These are phyloP conservation scores for Phrixothrix hirtus DNA, from an alignment of 2,888 invertebrate genomes.

Conservation along the genomic window DNA sequence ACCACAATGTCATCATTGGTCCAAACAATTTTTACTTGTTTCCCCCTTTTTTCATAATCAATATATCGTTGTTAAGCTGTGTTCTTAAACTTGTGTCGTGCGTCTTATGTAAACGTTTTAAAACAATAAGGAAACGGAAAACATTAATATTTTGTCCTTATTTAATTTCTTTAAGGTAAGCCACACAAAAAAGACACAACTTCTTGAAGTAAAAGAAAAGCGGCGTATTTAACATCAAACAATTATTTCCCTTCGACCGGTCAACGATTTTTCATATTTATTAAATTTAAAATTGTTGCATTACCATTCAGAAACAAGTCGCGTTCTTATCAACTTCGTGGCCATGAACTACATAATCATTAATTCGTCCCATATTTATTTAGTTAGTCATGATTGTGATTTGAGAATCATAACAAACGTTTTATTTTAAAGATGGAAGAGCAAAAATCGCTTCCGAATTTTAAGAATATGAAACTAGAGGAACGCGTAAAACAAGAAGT, in stretches of 20 bases:
- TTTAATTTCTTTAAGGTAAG: conserved; percentile 2
- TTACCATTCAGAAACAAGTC: conserved; percentile 8
- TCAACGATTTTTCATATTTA: conserved; percentile 33
- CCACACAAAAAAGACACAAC: background rate
- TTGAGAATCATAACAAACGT: conserved; percentile 1
- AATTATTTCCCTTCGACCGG: conserved; percentile 36
- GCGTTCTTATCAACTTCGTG: conserved; percentile 8
- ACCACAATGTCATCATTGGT: conserved; percentile 26
- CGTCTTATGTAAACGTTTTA: conserved; percentile 31
- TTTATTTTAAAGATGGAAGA: conserved; percentile 27
- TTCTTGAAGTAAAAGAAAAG: conserved; percentile 1
- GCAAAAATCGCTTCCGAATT: conserved; percentile 5
- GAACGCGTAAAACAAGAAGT: conserved; percentile 58
- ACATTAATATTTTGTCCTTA: conserved; percentile 10
- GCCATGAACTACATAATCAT: background rate
- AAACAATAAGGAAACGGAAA: conserved; percentile 12
- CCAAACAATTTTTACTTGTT: conserved; percentile 16
- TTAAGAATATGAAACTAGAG: conserved; percentile 39
- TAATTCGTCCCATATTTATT: conserved; percentile 1
- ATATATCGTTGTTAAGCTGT: conserved; percentile 20
- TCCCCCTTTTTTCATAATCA: conserved; percentile 4
- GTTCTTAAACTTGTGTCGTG: conserved; percentile 24
- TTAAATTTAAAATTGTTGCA: conserved; percentile 17
- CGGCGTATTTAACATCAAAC: conserved; percentile 27
- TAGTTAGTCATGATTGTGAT: background rate